Conservation (phyloP, 2,113 vertebrate genomes). For the Chaetodon trifascialis region DNA sequence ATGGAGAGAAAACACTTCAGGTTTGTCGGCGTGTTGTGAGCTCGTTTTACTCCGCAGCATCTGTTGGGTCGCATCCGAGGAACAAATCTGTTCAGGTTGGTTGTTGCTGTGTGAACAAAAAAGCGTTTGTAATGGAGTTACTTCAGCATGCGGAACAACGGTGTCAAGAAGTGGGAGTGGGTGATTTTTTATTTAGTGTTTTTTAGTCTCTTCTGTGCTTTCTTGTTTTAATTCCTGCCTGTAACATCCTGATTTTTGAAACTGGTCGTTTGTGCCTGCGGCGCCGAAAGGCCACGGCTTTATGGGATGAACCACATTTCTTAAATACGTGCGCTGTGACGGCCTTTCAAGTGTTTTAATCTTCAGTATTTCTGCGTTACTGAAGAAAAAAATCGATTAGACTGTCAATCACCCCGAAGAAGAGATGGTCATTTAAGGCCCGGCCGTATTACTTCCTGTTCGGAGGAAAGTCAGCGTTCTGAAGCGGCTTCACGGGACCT, state of each 20-base stretch:
- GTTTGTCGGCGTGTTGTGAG: not conserved
- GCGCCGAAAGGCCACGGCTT: not conserved
- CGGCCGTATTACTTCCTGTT: not conserved
- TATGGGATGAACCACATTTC: not conserved
- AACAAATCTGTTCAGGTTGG: too few species aligned
- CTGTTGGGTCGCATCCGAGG: too few species aligned
- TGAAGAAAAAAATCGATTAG: not conserved
- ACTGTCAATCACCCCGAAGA: not conserved
- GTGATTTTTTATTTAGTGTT: too few species aligned
- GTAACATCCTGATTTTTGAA: too few species aligned
- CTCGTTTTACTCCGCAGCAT: too few species aligned
- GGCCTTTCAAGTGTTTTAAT: not conserved
- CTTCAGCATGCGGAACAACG: too few species aligned
- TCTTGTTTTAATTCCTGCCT: too few species aligned
- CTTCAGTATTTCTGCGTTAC: not conserved
- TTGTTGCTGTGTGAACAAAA: too few species aligned
- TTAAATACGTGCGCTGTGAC: not conserved
- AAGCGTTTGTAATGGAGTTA: too few species aligned
- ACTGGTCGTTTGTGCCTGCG: too few species aligned
- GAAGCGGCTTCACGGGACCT: slow-evolving; percentile 17
- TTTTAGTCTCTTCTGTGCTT: too few species aligned
- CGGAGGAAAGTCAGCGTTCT: not conserved
- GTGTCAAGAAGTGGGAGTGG: too few species aligned
- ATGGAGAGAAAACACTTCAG: not conserved
- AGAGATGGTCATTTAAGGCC: not conserved